Evolutionary conservation across 1,140 invertebrate genomes (phyloP).

Genomic region (Psilanteris sp.): DNA sequence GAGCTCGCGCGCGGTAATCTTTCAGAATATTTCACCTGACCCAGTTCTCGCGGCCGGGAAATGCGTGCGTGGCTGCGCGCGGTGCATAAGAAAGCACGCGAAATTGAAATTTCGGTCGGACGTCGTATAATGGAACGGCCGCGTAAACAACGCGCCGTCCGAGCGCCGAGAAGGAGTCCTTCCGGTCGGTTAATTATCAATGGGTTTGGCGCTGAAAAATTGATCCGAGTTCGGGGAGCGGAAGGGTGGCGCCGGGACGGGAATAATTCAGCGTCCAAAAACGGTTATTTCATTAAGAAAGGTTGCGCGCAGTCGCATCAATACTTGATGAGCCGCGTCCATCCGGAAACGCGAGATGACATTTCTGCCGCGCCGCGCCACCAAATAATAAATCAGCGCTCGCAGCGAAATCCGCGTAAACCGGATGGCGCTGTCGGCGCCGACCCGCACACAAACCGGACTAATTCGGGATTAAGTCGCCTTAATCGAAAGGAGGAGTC

Average conservation of each 20-base stretch:
- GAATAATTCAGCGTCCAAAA: conserved; percentile 28
- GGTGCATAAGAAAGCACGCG: neutral
- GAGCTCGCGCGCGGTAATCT: conserved; percentile 3
- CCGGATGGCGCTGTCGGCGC: conserved; percentile 36
- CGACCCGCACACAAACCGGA: conserved; percentile 1
- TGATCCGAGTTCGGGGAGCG: neutral
- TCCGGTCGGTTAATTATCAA: neutral
- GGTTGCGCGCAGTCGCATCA: no score
- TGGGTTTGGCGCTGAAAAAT: neutral
- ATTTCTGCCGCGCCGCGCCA: conserved; percentile 1
- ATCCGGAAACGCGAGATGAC: conserved; percentile 11
- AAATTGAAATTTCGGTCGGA: conserved; percentile 6
- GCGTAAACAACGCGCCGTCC: neutral
- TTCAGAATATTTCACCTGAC: conserved; percentile 15
- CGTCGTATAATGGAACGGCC: no score
- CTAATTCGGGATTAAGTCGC: conserved; percentile 60
- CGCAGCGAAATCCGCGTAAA: conserved; percentile 13
- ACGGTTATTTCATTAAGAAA: conserved; percentile 40
- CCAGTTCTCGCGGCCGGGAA: no score
- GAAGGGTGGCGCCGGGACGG: neutral
- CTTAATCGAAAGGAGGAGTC: conserved; percentile 37
- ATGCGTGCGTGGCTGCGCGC: neutral
- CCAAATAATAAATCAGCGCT: conserved; percentile 34
- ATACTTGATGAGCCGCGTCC: no score
- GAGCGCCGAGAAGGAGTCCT: neutral